These are phyloP conservation scores for Pasiphila rectangulata DNA, from an alignment of 2,888 invertebrate genomes.

Conservation along the genomic window DNA sequence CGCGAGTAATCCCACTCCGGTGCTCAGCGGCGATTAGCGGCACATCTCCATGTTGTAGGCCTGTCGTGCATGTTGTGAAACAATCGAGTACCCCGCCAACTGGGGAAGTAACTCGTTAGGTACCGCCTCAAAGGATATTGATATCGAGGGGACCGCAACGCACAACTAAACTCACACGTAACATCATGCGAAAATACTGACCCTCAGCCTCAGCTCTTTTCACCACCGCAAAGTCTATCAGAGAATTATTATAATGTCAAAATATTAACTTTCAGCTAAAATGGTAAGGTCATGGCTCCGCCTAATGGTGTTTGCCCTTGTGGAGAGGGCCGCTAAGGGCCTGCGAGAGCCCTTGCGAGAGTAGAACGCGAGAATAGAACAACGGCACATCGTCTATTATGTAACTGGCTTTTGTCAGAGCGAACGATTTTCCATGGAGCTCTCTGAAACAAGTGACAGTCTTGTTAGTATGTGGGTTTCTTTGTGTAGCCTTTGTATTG, in stretches of 20 bases:
- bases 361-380: slow-evolving; percentile 19
- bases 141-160: background rate
- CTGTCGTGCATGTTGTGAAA: background rate
- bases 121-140: slow-evolving; percentile 4
- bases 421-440: slow-evolving; percentile 4
- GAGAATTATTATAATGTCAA: background rate
- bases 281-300: slow-evolving; percentile 20
- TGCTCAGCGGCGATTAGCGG: slow-evolving; percentile 4
- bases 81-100: slow-evolving; percentile 2
- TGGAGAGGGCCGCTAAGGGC: slow-evolving; percentile 5
- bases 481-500: background rate
- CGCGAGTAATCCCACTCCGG: slow-evolving; percentile 3
- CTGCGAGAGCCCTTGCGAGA: slow-evolving; percentile 20
- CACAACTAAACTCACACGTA: background rate
- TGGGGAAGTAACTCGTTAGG: slow-evolving; percentile 9
- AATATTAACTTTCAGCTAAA: background rate
- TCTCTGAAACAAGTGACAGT: slow-evolving; percentile 5
- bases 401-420: slow-evolving; percentile 13
- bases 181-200: background rate
- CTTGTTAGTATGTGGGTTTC: slow-evolving; percentile 2
- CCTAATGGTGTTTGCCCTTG: slow-evolving; percentile 30
- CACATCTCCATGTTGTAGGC: slow-evolving; percentile 1
- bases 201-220: background rate
- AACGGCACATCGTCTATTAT: slow-evolving; percentile 19
- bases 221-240: slow-evolving; percentile 2